phyloP scores from a whole-genome alignment of 2,797 vertebrate genomes.

The Enteromius fasciolatus region DNA sequence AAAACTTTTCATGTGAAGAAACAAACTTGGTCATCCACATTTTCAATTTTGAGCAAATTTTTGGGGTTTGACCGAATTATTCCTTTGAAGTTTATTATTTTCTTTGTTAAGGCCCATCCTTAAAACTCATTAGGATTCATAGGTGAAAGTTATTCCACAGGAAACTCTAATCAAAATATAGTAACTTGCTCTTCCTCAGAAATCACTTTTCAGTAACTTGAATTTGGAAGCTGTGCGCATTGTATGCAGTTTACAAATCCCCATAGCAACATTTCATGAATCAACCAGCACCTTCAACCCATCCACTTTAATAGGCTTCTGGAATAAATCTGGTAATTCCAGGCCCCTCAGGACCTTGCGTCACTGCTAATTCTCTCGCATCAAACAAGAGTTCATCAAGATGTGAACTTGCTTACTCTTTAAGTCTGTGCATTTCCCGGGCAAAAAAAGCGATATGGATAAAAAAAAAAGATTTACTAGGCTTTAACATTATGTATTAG shows the following conservation, averaged over 20 bases:
- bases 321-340: constrained; percentile 18
- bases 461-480: background rate
- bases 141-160: background rate
- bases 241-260: constrained; percentile 11
- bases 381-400: constrained; percentile 32
- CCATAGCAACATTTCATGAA: constrained; percentile 32
- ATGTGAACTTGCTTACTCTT: constrained; percentile 12
- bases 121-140: background rate
- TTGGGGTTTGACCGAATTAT: background rate
- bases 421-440: background rate
- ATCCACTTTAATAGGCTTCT: constrained; percentile 29
- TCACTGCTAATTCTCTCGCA: constrained; percentile 32
- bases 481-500: background rate
- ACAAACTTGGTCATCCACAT: background rate
- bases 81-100: background rate
- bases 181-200: too few relatives aligned
- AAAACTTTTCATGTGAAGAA: background rate
- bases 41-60: background rate
- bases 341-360: constrained; percentile 11
- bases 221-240: constrained; percentile 17
- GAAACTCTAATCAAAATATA: background rate
- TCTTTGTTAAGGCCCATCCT: background rate
- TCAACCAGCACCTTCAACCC: constrained; percentile 22
- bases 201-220: background rate
- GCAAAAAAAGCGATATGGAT: background rate